phyloP scores from a whole-genome alignment of 2,888 invertebrate species.

The Petrophora chlorosata region DNA sequence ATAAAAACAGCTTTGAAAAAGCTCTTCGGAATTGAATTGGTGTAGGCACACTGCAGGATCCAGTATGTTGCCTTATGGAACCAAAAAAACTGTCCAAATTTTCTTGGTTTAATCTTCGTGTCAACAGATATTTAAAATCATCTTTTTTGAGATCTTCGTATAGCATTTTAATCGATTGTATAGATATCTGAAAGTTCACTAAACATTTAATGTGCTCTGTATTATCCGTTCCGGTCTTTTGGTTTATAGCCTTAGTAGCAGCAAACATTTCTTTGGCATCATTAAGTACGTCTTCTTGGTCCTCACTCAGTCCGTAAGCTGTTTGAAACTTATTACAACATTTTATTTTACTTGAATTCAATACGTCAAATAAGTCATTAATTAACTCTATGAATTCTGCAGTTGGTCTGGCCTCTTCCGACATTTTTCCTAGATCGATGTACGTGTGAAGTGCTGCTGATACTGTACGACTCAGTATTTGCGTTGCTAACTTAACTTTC shows the following conservation, averaged over 20 bases:
- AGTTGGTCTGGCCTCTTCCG: slow-evolving; percentile 26
- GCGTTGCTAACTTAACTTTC: slow-evolving; percentile 29
- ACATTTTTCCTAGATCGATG: slow-evolving; percentile 16
- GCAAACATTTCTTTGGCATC: slow-evolving; percentile 12
- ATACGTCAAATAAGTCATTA: slow-evolving; percentile 31
- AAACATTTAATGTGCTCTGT: slow-evolving; percentile 10
- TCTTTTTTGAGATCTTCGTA: slow-evolving; percentile 24
- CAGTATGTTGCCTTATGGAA: slow-evolving; percentile 7
- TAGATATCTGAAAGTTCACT: slow-evolving; percentile 27
- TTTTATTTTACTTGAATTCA: slow-evolving; percentile 27
- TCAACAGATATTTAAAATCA: slow-evolving; percentile 22
- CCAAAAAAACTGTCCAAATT: slow-evolving; percentile 25
- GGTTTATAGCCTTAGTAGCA: slow-evolving; percentile 4
- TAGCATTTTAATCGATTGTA: slow-evolving; percentile 25
- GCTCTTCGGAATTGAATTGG: slow-evolving; percentile 24
- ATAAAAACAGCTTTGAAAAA: slow-evolving; percentile 25
- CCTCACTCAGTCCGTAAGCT: slow-evolving; percentile 12
- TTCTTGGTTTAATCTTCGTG: slow-evolving; percentile 27
- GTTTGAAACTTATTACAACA: slow-evolving; percentile 19
- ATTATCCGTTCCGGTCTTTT: neutral
- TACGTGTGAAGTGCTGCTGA: slow-evolving; percentile 24
- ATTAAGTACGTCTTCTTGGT: neutral
- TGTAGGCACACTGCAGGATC: slow-evolving; percentile 23
- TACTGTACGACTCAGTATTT: slow-evolving; percentile 28
- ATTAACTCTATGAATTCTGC: slow-evolving; percentile 26